These are phyloP conservation scores for Cladopsammia gracilis DNA, from an alignment of 64 coral and sea anemone species.

Conservation along the genomic window DNA sequence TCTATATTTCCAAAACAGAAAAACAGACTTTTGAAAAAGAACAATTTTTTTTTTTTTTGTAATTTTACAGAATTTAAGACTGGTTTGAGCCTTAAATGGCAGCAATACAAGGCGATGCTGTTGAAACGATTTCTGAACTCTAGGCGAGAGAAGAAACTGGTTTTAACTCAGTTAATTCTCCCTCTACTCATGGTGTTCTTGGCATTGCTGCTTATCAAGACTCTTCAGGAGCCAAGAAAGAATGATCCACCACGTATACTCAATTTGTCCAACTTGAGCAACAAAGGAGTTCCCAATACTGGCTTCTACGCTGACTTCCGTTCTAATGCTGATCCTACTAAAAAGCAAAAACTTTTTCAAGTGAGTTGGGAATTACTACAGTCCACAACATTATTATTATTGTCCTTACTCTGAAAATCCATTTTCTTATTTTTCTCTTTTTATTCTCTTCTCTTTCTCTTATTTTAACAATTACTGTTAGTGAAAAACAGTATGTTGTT, in stretches of 20 bases:
- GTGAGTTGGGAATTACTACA: not conserved
- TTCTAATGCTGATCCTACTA: not conserved
- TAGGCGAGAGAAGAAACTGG: slow-evolving; percentile 84
- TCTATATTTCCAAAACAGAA: not conserved
- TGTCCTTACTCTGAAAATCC: too few relatives aligned
- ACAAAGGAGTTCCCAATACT: slow-evolving; percentile 37
- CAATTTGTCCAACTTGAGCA: slow-evolving; percentile 67
- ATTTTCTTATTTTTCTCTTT: too few relatives aligned
- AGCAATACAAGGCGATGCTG: slow-evolving; percentile 95
- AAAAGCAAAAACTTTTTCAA: slow-evolving; percentile 16
- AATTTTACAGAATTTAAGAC: slow-evolving; percentile 60
- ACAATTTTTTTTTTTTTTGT: not conserved
- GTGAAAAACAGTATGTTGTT: too few relatives aligned
- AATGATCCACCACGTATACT: slow-evolving; percentile 79
- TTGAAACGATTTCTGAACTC: slow-evolving; percentile 87
- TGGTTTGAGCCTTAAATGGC: slow-evolving; percentile 73
- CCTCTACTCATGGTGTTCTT: slow-evolving; percentile 79
- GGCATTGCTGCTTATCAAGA: slow-evolving; percentile 69
- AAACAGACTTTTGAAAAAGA: not conserved
- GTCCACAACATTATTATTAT: too few relatives aligned
- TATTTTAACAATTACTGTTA: too few relatives aligned
- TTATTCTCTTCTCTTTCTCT: too few relatives aligned
- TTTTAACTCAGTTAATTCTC: slow-evolving; percentile 81
- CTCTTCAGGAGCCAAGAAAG: slow-evolving; percentile 21
- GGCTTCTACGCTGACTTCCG: slow-evolving; percentile 81